Base-by-base conservation (phyloP, 2,888 invertebrate genomes). In the Terebella lapidaria region DNA sequence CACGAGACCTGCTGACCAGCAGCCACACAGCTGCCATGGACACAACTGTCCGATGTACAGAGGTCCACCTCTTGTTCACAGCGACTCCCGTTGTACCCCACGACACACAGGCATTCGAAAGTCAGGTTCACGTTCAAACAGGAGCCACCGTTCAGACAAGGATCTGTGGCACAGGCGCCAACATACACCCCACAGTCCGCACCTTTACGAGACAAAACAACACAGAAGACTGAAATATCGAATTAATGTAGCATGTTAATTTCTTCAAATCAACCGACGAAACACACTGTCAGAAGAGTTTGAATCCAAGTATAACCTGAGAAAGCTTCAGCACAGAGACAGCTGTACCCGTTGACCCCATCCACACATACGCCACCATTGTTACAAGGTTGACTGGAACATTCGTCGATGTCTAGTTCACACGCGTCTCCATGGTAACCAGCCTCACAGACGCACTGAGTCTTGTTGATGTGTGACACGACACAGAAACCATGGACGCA, bases 401-500 rank as follows among this genome's bases (percentile, higher is more conserved):
- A 49, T 5, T 49, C 49, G 24, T 49, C 24, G 22, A 49, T 49
- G 24, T 49, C 22, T 5, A 49, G n/a, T 10, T 49, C 49, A 22
- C 49, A 49, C 18, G 49, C 15, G 22, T 10, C 49, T 15, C 49
- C 49, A 24, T 22, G n/a, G 24, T n/a, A 49, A 24, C 49, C 49
- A 5, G 5, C n/a, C 18, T 20, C 24, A 22, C 49, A 49, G 10
- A 5, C 24, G 49, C 49, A 49, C 24, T n/a, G 10, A 5, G 24
- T 49, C 5, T 49, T 15, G n/a, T 35, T 35, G n/a, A 10, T 49
- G 18, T 24, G 5, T 5, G n/a, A 49, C 22, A 49, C 22, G 10
- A 49, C 10, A 49, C 49, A 49, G 15, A 49, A 22, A n/a, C 49
- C 49, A 24, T 49, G 49, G 5, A 49, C 49, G 24, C 49, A 49